Conservation (phyloP, 2,113 vertebrate species). For the Plestiodon gilberti region DNA sequence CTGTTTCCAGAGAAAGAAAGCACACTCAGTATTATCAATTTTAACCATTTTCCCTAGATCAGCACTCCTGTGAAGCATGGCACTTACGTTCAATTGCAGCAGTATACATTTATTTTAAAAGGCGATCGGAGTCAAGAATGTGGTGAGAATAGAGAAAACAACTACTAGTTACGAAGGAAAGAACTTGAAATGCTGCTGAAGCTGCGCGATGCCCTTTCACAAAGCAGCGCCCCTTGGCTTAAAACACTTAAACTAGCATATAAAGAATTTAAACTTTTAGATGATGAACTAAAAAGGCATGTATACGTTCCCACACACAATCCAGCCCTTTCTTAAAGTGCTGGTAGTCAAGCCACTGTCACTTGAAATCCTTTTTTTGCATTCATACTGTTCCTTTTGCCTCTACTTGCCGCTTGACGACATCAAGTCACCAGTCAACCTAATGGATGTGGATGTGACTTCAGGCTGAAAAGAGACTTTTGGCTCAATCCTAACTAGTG, state of each 20-base stretch:
- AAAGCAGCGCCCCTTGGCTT: background rate
- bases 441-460: no score
- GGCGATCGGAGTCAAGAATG: background rate
- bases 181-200: background rate
- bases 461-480: no score
- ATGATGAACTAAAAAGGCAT: background rate
- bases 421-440: background rate
- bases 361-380: background rate
- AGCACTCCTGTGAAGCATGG: background rate
- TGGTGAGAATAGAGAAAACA: background rate
- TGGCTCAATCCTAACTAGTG: no score
- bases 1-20: background rate
- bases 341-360: background rate
- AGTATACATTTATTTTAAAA: background rate
- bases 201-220: background rate
- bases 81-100: slow-evolving; percentile 7
- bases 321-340: background rate
- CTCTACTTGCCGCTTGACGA: background rate
- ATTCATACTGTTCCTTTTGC: background rate
- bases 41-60: background rate
- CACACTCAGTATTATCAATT: background rate
- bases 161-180: background rate
- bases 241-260: background rate
- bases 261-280: background rate
- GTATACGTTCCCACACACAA: no score